These are phyloP conservation scores for Brachypodius melanocephalos DNA, from an alignment of 2,113 vertebrate genomes.

Conservation along the genomic window DNA sequence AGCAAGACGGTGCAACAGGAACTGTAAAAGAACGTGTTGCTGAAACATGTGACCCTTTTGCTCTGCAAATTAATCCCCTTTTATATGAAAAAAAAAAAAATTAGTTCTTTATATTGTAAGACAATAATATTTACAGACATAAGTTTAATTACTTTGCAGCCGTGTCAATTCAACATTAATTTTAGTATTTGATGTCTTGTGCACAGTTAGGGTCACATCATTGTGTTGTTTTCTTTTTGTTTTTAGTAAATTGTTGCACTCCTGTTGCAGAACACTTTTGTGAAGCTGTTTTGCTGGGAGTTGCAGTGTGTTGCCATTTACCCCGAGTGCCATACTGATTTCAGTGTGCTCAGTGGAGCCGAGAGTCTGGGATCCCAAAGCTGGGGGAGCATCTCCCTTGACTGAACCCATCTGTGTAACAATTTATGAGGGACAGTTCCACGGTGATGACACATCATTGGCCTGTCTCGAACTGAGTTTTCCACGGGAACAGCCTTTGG, in stretches of 20 bases:
- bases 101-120: neutral
- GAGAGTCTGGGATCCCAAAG: fast-evolving
- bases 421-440: neutral
- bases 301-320: neutral
- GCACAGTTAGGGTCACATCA: neutral
- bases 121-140: neutral
- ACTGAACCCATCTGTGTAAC: neutral
- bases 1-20: conserved; percentile 1
- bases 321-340: fast-evolving
- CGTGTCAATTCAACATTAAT: fast-evolving
- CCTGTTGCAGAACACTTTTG: neutral
- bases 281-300: neutral
- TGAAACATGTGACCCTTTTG: neutral
- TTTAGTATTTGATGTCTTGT: neutral
- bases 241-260: neutral
- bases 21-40: neutral
- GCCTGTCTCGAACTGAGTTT: neutral
- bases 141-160: neutral
- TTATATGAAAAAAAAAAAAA: neutral
- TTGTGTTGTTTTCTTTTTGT: neutral
- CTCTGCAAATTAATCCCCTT: conserved; percentile 29
- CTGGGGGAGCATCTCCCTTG: neutral
- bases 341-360: neutral
- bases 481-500: conserved; percentile 25
- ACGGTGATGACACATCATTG: neutral